Percentiles rank a stretch among this genome's conserved stretches.
Evolutionary conservation across 2,797 vertebrate genomes (phyloP).

Genomic region (Erithacus rubecula): DNA sequence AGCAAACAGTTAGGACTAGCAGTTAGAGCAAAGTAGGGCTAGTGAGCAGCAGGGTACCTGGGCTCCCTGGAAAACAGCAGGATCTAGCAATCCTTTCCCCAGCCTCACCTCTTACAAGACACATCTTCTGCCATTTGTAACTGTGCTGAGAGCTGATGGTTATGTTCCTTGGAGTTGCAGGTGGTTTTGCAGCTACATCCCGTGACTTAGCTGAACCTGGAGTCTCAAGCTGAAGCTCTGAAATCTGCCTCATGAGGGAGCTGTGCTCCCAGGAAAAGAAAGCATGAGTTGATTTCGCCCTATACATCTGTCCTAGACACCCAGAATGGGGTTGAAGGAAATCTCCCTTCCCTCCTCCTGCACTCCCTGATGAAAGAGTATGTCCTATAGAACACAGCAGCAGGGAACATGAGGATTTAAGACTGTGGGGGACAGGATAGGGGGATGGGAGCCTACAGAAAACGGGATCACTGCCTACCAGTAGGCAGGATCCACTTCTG

Average conservation of each 20-base stretch:
- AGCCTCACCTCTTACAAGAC: background rate
- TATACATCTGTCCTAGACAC: rapidly evolving
- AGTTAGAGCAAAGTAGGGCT: background rate
- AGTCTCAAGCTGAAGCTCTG: background rate
- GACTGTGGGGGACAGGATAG: no score
- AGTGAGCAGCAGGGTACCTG: background rate
- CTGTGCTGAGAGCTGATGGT: background rate
- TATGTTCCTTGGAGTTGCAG: background rate
- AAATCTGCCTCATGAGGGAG: background rate
- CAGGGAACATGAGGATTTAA: background rate
- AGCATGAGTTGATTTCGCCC: background rate
- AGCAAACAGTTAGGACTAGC: background rate
- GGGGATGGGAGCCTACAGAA: background rate
- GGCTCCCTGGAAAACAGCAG: background rate
- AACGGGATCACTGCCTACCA: background rate
- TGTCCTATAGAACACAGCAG: background rate
- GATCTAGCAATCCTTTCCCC: background rate
- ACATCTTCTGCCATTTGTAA: background rate
- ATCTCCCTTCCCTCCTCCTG: background rate
- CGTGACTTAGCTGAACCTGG: background rate
- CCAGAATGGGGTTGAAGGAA: background rate
- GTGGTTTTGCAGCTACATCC: background rate
- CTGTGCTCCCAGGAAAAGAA: background rate
- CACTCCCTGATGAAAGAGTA: background rate
- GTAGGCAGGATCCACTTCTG: background rate